phyloP scores from a whole-genome alignment of 2,888 invertebrate species.

The Pyrrhosoma nymphula region DNA sequence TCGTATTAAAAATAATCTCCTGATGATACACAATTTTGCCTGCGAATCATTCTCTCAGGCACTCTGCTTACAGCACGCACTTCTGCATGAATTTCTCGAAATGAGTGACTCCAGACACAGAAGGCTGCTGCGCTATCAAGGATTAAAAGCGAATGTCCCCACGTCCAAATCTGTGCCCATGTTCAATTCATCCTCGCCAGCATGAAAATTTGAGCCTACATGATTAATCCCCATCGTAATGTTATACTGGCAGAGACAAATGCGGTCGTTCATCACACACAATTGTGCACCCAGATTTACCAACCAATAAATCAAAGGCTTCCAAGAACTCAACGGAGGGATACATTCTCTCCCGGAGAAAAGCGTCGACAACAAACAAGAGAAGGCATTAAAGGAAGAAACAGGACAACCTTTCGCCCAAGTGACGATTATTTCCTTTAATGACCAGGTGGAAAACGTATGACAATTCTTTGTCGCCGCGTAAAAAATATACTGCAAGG shows the following conservation, averaged over 20 bases:
- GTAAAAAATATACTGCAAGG: no score
- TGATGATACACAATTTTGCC: no score
- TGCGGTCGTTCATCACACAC: not conserved
- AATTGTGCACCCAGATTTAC: not conserved
- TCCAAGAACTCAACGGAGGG: not conserved
- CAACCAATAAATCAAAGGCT: not conserved
- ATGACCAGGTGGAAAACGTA: not conserved
- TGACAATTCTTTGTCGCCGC: no score
- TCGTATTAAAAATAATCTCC: no score
- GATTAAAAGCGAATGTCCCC: not conserved
- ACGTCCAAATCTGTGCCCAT: not conserved
- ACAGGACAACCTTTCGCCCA: not conserved
- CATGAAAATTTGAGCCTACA: not conserved
- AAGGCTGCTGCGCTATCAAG: not conserved
- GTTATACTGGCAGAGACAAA: not conserved
- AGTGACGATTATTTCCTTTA: not conserved
- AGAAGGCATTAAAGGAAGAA: not conserved
- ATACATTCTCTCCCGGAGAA: not conserved
- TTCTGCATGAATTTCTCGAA: no score
- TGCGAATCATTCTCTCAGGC: no score
- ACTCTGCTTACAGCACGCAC: no score
- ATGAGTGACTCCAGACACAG: not conserved
- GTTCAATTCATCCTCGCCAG: not conserved
- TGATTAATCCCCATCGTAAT: slow-evolving; percentile 2
- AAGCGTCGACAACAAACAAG: not conserved